Percentiles rank a stretch among this genome's conserved stretches.
Conservation (phyloP, 2,888 invertebrate genomes). For the Brachyptera putata region DNA sequence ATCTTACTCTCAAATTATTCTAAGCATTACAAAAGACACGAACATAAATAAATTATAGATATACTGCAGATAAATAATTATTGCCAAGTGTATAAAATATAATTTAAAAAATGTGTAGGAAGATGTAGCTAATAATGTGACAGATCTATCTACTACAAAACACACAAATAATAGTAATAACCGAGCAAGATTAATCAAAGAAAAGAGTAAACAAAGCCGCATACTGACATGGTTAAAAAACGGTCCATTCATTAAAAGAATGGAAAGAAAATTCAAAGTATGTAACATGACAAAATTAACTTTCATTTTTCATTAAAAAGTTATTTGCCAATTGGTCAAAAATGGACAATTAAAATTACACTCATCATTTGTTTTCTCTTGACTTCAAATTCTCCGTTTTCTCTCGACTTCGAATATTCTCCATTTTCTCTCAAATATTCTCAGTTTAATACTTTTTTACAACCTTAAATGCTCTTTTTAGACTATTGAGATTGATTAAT, state of each 20-base stretch:
- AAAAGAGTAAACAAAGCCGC: constrained; percentile 14
- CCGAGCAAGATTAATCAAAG: neutral
- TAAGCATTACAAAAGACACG: too few relatives aligned
- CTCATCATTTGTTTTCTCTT: constrained; percentile 49
- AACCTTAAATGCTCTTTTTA: constrained; percentile 42
- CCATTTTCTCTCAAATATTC: too few relatives aligned
- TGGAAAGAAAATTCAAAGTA: too few relatives aligned
- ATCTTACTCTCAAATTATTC: constrained; percentile 13
- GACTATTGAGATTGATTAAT: constrained; percentile 13
- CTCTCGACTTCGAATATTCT: too few relatives aligned
- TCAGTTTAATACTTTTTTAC: too few relatives aligned
- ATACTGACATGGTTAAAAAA: constrained; percentile 43
- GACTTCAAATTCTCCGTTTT: constrained; percentile 34
- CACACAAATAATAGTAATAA: neutral
- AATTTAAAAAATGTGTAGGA: neutral
- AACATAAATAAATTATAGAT: constrained; percentile 20
- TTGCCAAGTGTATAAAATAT: constrained; percentile 16
- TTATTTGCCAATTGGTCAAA: constrained; percentile 42
- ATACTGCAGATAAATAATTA: constrained; percentile 21
- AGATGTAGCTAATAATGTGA: neutral
- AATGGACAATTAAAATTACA: constrained; percentile 49
- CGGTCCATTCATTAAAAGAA: constrained; percentile 45
- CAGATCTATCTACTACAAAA: constrained; percentile 11
- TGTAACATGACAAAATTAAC: too few relatives aligned
- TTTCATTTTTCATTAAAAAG: constrained; percentile 50